phyloP scores from a whole-genome alignment of 2,888 invertebrate species.

The Ophonus ardosiacus region DNA sequence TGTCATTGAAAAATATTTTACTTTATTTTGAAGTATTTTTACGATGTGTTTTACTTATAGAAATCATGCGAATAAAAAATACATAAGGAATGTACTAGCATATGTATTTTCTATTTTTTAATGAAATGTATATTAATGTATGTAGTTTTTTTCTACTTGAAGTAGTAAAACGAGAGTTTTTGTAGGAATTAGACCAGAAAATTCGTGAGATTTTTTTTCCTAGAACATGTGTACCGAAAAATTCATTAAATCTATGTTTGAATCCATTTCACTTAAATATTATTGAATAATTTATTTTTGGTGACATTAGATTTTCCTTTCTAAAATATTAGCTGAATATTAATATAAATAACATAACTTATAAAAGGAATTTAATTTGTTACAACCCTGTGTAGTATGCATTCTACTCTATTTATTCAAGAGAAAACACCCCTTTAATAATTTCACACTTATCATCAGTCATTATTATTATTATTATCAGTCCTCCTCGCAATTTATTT shows the following conservation, averaged over 20 bases:
- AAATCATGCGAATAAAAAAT: neutral
- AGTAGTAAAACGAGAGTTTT: conserved; percentile 37
- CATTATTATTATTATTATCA: neutral
- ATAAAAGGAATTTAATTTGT: neutral
- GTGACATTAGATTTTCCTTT: too few relatives aligned
- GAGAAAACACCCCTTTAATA: neutral
- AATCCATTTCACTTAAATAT: neutral
- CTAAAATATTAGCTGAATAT: too few relatives aligned
- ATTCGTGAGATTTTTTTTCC: conserved; percentile 13
- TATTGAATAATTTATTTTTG: neutral
- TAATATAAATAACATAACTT: too few relatives aligned
- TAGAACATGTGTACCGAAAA: conserved; percentile 14
- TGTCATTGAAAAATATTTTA: neutral
- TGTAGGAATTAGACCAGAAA: conserved; percentile 34
- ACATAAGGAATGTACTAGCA: neutral
- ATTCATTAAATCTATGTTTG: neutral
- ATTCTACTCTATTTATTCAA: neutral
- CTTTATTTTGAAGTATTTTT: too few relatives aligned
- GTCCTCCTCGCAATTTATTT: neutral
- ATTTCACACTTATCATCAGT: neutral
- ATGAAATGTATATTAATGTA: conserved; percentile 19
- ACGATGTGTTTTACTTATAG: neutral
- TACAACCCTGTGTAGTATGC: neutral
- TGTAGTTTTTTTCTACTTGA: conserved; percentile 11
- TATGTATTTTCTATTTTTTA: conserved; percentile 29